Evolutionary conservation across 2,888 invertebrate species (phyloP).

Genomic region (Amiota mariae): DNA sequence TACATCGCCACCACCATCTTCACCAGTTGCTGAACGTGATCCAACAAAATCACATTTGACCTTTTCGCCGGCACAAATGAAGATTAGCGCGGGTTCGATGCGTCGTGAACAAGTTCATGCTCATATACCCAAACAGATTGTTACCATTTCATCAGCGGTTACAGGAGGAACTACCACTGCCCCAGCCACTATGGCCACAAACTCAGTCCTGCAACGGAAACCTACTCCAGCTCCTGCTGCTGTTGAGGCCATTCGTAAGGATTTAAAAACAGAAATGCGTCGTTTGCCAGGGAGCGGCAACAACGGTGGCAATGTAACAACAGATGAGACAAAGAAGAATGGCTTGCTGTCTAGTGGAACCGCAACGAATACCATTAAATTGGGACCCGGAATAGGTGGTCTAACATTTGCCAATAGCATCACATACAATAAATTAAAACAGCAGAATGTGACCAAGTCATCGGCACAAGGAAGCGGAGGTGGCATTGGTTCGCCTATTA

Average conservation of each 20-base stretch:
- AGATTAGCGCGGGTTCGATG: constrained; percentile 74
- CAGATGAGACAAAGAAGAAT: constrained; percentile 37
- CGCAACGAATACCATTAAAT: constrained; percentile 71
- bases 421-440: constrained; percentile 72
- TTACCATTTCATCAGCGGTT: constrained; percentile 57
- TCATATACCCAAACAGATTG: constrained; percentile 67
- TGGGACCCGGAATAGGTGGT: constrained; percentile 73
- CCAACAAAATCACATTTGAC: constrained; percentile 79
- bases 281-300: constrained; percentile 43
- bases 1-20: constrained; percentile 75
- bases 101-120: constrained; percentile 63
- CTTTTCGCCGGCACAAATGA: constrained; percentile 82
- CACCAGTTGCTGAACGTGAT: constrained; percentile 77
- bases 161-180: constrained; percentile 57
- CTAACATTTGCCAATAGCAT: constrained; percentile 73
- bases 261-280: constrained; percentile 77
- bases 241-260: constrained; percentile 78
- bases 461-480: constrained; percentile 55
- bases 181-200: constrained; percentile 64
- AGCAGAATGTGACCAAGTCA: constrained; percentile 62
- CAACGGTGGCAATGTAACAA: constrained; percentile 27
- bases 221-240: constrained; percentile 58
- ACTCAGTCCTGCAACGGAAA: constrained; percentile 65
- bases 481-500: constrained; percentile 46
- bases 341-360: constrained; percentile 46